These are phyloP conservation scores for Otis tarda DNA, from an alignment of 2,113 vertebrate genomes.

Conservation along the genomic window DNA sequence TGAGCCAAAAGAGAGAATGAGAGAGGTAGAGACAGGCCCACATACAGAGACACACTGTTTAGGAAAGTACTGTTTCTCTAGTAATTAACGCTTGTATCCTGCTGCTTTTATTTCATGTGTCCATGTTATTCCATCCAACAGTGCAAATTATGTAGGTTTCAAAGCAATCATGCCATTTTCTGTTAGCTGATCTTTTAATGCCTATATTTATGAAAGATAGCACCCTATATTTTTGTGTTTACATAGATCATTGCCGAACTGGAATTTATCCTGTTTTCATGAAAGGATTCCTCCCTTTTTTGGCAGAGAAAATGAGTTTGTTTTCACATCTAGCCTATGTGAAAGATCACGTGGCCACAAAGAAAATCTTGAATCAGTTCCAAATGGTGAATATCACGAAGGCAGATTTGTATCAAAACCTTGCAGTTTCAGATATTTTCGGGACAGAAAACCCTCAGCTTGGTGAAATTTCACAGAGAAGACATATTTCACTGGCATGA, in stretches of 20 bases:
- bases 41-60: accelerated
- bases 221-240: conserved; percentile 46
- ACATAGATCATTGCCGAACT: conserved; percentile 17
- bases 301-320: conserved; percentile 11
- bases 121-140: background rate
- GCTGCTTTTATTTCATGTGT: background rate
- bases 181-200: conserved; percentile 34
- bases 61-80: background rate
- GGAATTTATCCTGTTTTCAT: background rate
- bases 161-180: background rate
- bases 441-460: conserved; percentile 32
- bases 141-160: background rate
- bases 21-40: background rate
- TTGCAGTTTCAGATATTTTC: conserved; percentile 44
- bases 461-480: background rate
- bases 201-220: background rate
- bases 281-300: conserved; percentile 18
- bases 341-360: conserved; percentile 36
- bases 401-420: conserved; percentile 51
- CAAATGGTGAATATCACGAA: conserved; percentile 14
- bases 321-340: conserved; percentile 29
- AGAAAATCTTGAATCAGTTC: background rate
- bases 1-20: background rate
- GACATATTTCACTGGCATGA: conserved; percentile 21
- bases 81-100: background rate